Evolutionary conservation across 2,797 vertebrate genomes (phyloP).

Genomic region (Tenualosa ilisha): DNA sequence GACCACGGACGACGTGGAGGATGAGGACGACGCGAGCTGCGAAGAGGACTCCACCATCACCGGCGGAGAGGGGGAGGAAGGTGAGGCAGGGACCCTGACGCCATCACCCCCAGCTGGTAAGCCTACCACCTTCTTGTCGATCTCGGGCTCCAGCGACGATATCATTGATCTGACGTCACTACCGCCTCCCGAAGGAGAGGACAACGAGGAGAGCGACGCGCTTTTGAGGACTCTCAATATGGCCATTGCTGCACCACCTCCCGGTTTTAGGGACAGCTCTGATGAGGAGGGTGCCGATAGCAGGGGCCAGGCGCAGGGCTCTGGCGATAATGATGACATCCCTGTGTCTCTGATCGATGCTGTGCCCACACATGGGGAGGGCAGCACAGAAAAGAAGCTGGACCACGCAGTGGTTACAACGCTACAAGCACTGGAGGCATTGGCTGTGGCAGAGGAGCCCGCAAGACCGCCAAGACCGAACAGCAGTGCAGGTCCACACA

Average conservation of each 20-base stretch:
- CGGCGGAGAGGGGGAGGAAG: constrained; percentile 57
- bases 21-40: constrained; percentile 96
- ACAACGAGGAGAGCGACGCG: constrained; percentile 91
- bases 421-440: constrained; percentile 90
- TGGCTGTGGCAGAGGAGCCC: constrained; percentile 94
- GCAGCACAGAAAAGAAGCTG: constrained; percentile 80
- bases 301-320: constrained; percentile 45
- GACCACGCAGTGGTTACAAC: constrained; percentile 89
- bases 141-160: constrained; percentile 95
- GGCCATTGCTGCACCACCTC: constrained; percentile 96
- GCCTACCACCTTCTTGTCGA: constrained; percentile 83
- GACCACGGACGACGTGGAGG: constrained; percentile 92
- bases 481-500: constrained; percentile 96
- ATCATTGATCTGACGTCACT: constrained; percentile 98
- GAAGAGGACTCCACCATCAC: constrained; percentile 84
- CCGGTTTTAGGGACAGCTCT: constrained; percentile 97
- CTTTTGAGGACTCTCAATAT: constrained; percentile 94
- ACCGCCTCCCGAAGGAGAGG: constrained; percentile 89
- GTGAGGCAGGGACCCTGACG: constrained; percentile 48
- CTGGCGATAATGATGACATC: constrained; percentile 79
- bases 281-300: constrained; percentile 88
- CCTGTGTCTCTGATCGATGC: constrained; percentile 97
- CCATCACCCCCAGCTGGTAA: constrained; percentile 70
- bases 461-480: constrained; percentile 81
- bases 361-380: constrained; percentile 83